These are phyloP conservation scores for Nannoperca obscura DNA, from an alignment of 2,797 vertebrate species.

Conservation along the genomic window DNA sequence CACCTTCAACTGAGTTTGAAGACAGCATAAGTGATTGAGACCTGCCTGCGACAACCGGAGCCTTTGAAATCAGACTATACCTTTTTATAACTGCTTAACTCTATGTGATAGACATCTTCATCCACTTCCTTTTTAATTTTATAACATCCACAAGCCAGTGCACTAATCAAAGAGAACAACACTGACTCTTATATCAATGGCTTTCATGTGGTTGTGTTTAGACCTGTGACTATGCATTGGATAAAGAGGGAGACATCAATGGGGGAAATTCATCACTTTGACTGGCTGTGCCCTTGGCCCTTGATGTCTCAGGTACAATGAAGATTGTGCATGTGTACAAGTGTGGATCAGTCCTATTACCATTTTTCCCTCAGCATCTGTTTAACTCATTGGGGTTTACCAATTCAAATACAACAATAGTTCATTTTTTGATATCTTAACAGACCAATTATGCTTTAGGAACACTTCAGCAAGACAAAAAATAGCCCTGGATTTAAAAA, in stretches of 20 bases:
- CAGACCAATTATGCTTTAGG: not conserved
- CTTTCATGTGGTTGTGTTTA: conserved; percentile 46
- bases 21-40: conserved; percentile 42
- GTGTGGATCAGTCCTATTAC: not conserved
- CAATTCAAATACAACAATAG: not conserved
- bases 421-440: conserved; percentile 11
- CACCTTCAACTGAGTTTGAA: conserved; percentile 50
- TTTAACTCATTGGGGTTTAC: conserved; percentile 11
- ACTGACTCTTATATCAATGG: conserved; percentile 25
- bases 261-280: conserved; percentile 55
- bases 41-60: conserved; percentile 6
- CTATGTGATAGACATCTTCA: conserved; percentile 45
- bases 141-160: conserved; percentile 13
- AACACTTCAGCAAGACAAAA: conserved; percentile 22
- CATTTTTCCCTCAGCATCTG: conserved; percentile 1
- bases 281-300: conserved; percentile 32
- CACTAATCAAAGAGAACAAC: conserved; percentile 55
- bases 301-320: conserved; percentile 28
- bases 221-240: conserved; percentile 15
- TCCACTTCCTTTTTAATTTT: conserved; percentile 38
- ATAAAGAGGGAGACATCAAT: conserved; percentile 44
- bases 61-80: conserved; percentile 57
- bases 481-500: not conserved
- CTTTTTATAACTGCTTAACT: conserved; percentile 40
- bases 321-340: not conserved